Evolutionary conservation across 2,797 vertebrate species (phyloP), one percentile per base, ranked within the genome.

Genomic region (Lithobates sylvaticus): DNA sequence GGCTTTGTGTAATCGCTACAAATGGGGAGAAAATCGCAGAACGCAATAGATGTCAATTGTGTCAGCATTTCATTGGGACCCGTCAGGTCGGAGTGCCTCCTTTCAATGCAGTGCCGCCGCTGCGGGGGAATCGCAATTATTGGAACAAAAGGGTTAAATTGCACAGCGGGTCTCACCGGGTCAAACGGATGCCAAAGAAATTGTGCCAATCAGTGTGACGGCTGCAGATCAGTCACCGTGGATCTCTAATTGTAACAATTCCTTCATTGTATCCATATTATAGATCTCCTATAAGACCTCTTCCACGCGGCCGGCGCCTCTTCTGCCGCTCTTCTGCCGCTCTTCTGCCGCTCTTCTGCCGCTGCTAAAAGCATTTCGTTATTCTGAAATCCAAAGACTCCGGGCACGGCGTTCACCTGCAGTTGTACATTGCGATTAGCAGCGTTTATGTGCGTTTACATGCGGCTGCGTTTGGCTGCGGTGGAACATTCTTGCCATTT

Each of bases 201-300:
- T 78, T 71, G 36, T 58, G 74, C 74, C 64, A 54, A 23, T 78
- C 75, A 71, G 34, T 29, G 36, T 70, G 73, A 84, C 29, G 36
- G 65, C 65, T 64, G 83, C 18, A 76, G 69, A 69, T 70, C 73
- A 27, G 36, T 6, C 34, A 76, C 29, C 26, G 10, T 29, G n/a
- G 15, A 9, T 81, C 68, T 81, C 26, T 70, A 32, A 54, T 34
- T 84, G 44, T 9, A 7, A 50, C 64, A 5, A n/a, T 8, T 47
- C 42, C 6, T 39, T 39, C 2, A 9, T 39, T 39, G 39, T 39
- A 39, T 39, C 39, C 39, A 2, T 39, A 36, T 6, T 36, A 36
- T 36, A 34, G 2, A 36, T 36, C 5, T 36, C 3, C 34, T 34
- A 34, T 29, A 29, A 29, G 29, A 2, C 29, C 29, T 29, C 29